Percentiles rank a stretch among this genome's conserved stretches.
Evolutionary conservation across 2,113 vertebrate genomes (phyloP).

Genomic region (Blennius ocellaris): DNA sequence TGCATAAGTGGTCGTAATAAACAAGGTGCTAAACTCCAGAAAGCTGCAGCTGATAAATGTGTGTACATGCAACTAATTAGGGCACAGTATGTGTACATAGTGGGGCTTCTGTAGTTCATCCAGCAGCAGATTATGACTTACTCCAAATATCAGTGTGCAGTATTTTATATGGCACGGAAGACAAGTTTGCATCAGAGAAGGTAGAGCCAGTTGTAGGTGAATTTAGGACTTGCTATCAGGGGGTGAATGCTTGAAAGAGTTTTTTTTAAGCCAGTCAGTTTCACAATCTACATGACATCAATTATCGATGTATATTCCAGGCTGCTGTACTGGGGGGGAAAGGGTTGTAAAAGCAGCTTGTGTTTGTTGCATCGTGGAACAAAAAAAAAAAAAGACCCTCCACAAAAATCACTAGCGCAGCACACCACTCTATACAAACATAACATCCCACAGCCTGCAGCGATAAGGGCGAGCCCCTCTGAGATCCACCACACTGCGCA

Average conservation of each 20-base stretch:
- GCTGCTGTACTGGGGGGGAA: conserved; percentile 34
- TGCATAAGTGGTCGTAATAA: conserved; percentile 42
- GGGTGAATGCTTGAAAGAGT: conserved; percentile 36
- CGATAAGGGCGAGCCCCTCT: neutral
- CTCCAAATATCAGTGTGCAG: conserved; percentile 7
- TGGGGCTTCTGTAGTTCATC: neutral
- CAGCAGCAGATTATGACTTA: neutral
- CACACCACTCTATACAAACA: conserved; percentile 25
- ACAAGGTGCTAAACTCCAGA: conserved; percentile 22
- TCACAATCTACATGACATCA: conserved; percentile 53
- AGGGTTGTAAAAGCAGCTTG: conserved; percentile 43
- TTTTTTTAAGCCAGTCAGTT: conserved; percentile 46
- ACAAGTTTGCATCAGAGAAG: conserved; percentile 7
- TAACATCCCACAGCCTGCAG: conserved; percentile 9
- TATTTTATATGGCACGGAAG: conserved; percentile 6
- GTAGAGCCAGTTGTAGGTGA: conserved; percentile 18
- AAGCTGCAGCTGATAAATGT: conserved; percentile 19
- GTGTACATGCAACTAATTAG: conserved; percentile 31
- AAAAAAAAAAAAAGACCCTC: conserved; percentile 8
- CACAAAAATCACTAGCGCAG: conserved; percentile 32
- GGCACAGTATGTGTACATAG: neutral
- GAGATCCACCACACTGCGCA: conserved; percentile 6
- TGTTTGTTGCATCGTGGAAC: conserved; percentile 37
- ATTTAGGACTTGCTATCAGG: conserved; percentile 21
- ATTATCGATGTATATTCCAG: conserved; percentile 47